Conservation (phyloP, 2,888 invertebrate genomes). For the Aphidius colemani region DNA sequence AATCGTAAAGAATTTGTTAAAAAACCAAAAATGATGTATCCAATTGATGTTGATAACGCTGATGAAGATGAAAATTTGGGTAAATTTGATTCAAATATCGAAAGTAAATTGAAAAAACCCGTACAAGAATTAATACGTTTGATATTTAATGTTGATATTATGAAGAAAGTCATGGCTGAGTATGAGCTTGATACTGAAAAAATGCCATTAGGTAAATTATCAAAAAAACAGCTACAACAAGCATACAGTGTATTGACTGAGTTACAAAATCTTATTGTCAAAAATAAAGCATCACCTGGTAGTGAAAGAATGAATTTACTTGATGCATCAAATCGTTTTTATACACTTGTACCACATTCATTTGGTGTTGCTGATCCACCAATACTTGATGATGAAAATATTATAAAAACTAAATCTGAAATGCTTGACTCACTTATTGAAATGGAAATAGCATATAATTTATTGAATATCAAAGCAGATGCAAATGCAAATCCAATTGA, state of each 20-base stretch:
- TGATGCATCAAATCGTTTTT: slow-evolving; percentile 91
- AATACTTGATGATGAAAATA: slow-evolving; percentile 74
- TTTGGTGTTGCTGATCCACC: slow-evolving; percentile 87
- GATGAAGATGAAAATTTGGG: slow-evolving; percentile 61
- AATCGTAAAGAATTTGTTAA: slow-evolving; percentile 70
- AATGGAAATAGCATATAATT: slow-evolving; percentile 91
- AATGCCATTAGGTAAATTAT: slow-evolving; percentile 97
- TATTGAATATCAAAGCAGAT: slow-evolving; percentile 70
- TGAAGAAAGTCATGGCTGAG: slow-evolving; percentile 92
- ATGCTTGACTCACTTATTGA: slow-evolving; percentile 94
- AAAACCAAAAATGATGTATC: slow-evolving; percentile 76
- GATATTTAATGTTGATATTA: slow-evolving; percentile 88
- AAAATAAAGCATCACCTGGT: slow-evolving; percentile 57
- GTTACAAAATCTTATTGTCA: slow-evolving; percentile 64
- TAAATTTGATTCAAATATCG: slow-evolving; percentile 62
- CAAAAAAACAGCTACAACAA: slow-evolving; percentile 83
- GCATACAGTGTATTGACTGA: slow-evolving; percentile 84
- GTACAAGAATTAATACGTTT: slow-evolving; percentile 83
- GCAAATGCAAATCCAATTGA: slow-evolving; percentile 73
- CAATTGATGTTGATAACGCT: slow-evolving; percentile 89
- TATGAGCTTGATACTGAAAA: slow-evolving; percentile 97
- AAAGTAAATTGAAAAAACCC: slow-evolving; percentile 73
- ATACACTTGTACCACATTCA: slow-evolving; percentile 93
- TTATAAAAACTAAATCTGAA: slow-evolving; percentile 72
- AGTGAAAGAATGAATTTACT: slow-evolving; percentile 65